Base-by-base conservation (phyloP, 2,797 vertebrate species). In the Premnoplex brunnescens region DNA sequence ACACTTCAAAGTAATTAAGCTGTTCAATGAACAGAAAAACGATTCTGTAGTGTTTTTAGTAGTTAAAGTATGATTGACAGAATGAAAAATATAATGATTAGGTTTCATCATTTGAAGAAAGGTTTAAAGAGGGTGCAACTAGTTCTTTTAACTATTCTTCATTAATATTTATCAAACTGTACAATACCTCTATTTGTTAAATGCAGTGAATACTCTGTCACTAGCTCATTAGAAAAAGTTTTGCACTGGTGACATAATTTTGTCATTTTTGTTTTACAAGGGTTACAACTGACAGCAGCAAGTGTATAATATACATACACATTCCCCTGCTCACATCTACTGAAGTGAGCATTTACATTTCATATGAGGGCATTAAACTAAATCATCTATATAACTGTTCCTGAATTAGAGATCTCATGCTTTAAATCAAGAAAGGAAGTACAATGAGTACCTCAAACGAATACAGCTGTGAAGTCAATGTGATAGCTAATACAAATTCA, bases 1-100 rank as follows among this genome's bases (percentile, higher is more conserved):
- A 54, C 51, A 90, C 59, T 95, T 93, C 58, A 88, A 84, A 95
- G 63, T 71, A 95, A 95, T 97, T 94, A 95, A 88, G 56, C 80
- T 88, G 77, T 82, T 95, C 94, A 94, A 48, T 90, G 92, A 95
- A 66, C 28, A 67, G 89, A 88, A 81, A 93, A 95, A 93, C 0
- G 0, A 79, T 85, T 84, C 62, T 78, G 74, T 78, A 78, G 48
- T 73, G 51, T 48, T 93, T 93, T 87, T 56, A 82, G 56, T 67
- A 89, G 52, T 87, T 93, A 74, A 90, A 91, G 54, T 39, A 77
- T 87, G 84, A 96, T 48, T 89, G 78, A 39, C 86, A 94, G 63
- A 36, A 20, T 74, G 77, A 49, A 87, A 81, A 89, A 76, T 34
- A 68, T 78, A 79, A 84, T 67, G 5, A 87, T 85, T 82, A 76